Conservation (phyloP, 2,797 vertebrate genomes). For the Gephyroberyx darwinii region DNA sequence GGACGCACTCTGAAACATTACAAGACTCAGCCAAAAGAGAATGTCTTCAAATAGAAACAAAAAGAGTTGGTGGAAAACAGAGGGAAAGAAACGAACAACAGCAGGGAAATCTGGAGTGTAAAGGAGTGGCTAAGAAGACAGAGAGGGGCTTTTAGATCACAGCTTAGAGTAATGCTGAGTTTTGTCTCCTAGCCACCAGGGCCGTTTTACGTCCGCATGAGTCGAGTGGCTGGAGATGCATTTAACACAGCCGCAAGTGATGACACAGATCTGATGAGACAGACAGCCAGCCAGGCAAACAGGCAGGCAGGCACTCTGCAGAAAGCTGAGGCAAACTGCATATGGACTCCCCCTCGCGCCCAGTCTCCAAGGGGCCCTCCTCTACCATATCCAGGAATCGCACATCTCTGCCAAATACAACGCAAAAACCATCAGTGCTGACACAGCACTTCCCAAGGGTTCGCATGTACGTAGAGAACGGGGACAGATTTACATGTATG, state of each 20-base stretch:
- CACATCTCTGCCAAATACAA: conserved; percentile 56
- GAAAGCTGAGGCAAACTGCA: conserved; percentile 53
- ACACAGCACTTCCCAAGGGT: conserved; percentile 39
- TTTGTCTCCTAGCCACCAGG: conserved; percentile 83
- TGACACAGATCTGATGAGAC: conserved; percentile 95
- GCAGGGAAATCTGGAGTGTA: conserved; percentile 40
- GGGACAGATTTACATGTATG: conserved; percentile 57
- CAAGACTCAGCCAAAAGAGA: conserved; percentile 19
- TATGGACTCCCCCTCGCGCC: conserved; percentile 33
- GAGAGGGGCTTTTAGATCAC: conserved; percentile 67
- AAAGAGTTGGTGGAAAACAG: conserved; percentile 41
- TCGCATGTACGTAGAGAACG: conserved; percentile 48
- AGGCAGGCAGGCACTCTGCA: conserved; percentile 55
- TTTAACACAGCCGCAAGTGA: conserved; percentile 87
- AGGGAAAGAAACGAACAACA: conserved; percentile 39
- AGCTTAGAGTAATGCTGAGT: conserved; percentile 66
- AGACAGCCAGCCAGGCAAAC: conserved; percentile 64
- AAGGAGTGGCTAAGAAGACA: conserved; percentile 56
- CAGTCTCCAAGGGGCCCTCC: conserved; percentile 56
- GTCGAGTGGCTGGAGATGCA: conserved; percentile 87
- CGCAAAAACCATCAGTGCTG: conserved; percentile 22
- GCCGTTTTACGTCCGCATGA: conserved; percentile 81
- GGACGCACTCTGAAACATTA: conserved; percentile 41
- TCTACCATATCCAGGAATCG: conserved; percentile 65
- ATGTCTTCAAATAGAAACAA: conserved; percentile 46